Base-by-base conservation (phyloP, 64 coral and sea anemone species). In the Stichodactyla mertensii region DNA sequence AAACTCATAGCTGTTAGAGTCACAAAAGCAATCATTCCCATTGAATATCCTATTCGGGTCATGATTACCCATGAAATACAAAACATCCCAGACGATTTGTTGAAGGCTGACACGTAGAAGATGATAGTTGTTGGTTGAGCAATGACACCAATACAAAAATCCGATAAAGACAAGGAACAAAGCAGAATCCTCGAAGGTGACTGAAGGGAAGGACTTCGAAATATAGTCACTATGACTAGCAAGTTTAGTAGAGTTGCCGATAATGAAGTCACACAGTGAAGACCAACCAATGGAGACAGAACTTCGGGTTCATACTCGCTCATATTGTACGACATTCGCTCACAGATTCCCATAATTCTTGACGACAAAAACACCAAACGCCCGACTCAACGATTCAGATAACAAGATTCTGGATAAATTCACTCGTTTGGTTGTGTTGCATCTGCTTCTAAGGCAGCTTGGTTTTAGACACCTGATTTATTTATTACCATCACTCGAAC, bases 111-210 rank as follows among this genome's bases (percentile, higher is more conserved):
- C 69, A 79, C 27, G 77, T 79, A 70, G 10, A 53, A 85, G 0
- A 11, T 51, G 7, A 36, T 19, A 0, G 60, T 4, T 10, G 15
- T 22, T 58, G 93, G 93, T 10, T 95, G 93, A 45, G 87, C 93
- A 84, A 95, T 88, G 4, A 95, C 4, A 1, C 93, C 93, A 19
- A 95, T 82, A 26, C 77, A 84, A 36, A 95, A 16, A 55, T 91
- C 93, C 20, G 89, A 79, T 11, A 91, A 10, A 15, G 87, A 89
- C 18, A 95, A 74, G 5, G 88, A 84, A 14, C 82, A 88, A 3
- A 95, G 58, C 18, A 95, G 84, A 79, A 91, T 53, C 58, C 84
- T 91, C 7, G 93, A 91, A 7, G 82, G 89, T 15, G 86, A 82
- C 27, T 91, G 93, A 67, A 95, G 89, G 0, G 82, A n/a, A 0